Evolutionary conservation across 2,888 invertebrate genomes (phyloP).

Genomic region (Dexiosoma caninum): DNA sequence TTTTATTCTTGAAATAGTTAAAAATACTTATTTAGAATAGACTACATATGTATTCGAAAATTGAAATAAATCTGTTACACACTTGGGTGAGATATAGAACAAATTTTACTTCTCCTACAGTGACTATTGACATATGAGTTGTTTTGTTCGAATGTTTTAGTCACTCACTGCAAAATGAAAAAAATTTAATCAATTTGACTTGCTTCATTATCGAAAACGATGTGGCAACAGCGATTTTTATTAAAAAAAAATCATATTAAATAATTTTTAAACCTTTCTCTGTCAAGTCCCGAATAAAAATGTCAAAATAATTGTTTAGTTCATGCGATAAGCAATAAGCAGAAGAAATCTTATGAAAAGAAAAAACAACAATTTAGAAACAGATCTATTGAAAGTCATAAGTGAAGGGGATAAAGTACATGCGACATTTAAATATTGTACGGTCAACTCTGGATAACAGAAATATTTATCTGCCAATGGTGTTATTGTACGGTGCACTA

Average conservation of each 20-base stretch:
- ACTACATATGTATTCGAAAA: no score
- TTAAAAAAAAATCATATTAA: neutral
- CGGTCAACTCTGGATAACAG: no score
- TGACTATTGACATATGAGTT: neutral
- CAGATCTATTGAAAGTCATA: neutral
- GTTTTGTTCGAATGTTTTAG: neutral
- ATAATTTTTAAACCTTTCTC: conserved; percentile 50
- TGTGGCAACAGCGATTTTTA: no score
- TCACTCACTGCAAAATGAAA: neutral
- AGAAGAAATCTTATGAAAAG: conserved; percentile 4
- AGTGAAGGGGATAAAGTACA: no score
- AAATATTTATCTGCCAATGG: no score
- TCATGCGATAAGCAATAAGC: conserved; percentile 13
- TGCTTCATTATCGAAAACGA: neutral
- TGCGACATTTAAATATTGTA: no score
- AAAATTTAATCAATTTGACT: neutral
- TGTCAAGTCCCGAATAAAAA: conserved; percentile 59
- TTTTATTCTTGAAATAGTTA: neutral
- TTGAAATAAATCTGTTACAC: no score
- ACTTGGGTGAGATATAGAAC: no score
- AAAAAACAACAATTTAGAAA: neutral
- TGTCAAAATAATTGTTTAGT: conserved; percentile 63
- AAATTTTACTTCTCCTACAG: no score
- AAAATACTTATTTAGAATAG: neutral
- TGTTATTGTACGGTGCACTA: no score